Conservation (phyloP, 2,797 vertebrate species). For the Oreortyx pictus region DNA sequence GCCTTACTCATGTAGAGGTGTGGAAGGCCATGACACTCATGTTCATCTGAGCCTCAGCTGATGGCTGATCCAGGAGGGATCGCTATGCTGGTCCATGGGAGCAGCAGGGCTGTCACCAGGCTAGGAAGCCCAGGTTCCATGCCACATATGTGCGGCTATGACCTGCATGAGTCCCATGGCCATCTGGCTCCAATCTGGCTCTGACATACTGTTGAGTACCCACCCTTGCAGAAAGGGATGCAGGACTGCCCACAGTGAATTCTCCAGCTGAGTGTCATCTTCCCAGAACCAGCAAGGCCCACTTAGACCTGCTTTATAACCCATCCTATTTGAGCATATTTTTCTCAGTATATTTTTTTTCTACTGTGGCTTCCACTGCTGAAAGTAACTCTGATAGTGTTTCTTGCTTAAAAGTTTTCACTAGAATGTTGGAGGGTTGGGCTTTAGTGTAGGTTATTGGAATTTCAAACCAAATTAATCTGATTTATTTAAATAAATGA, state of each 20-base stretch:
- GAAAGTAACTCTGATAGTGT: background rate
- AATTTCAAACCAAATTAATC: background rate
- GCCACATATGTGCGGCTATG: fast-evolving
- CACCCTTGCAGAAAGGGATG: background rate
- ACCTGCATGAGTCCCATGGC: background rate
- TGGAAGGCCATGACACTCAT: background rate
- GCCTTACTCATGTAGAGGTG: background rate
- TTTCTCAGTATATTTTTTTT: background rate
- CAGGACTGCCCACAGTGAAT: background rate
- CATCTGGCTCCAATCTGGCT: background rate
- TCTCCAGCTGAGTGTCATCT: background rate
- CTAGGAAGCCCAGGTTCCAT: background rate
- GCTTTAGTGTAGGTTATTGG: background rate
- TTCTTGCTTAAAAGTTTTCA: background rate
- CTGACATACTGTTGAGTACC: fast-evolving
- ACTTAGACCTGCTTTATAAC: background rate
- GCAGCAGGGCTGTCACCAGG: background rate
- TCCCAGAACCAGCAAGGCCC: background rate
- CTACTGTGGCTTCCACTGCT: background rate
- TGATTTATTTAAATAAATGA: background rate
- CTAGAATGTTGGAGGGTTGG: background rate
- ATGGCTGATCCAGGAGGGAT: background rate
- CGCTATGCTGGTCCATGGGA: background rate
- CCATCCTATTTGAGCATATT: background rate
- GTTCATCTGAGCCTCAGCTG: background rate